Base-by-base conservation (phyloP, 37 sponge, comb jelly and placozoan species). In the Halisarca cf. caerulea region DNA sequence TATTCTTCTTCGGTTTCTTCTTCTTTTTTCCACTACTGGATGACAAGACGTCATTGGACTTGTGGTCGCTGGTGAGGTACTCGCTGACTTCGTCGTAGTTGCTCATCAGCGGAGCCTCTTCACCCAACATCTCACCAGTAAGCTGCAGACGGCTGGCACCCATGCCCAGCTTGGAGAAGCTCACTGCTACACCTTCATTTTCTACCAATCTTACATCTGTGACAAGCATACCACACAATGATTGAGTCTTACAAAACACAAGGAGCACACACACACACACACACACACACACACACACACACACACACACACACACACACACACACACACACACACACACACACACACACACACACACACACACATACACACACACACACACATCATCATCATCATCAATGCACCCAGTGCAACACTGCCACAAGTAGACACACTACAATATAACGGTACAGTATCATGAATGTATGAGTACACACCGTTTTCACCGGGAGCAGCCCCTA, bases 131-230 rank as follows among this genome's bases (percentile, higher is more conserved):
- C 4, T 69, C 70, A 36, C 62, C 78, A 4, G 61, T 23, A 1
- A 82, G 38, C 44, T 80, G 73, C 25, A 90, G 43, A 23, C 74
- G 75, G 24, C 84, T 82, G n/a, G 90, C 82, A 28, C 69, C 30
- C 78, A 90, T 33, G 20, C 85, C 85, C 15, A 90, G 75, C 70
- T 86, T 75, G 21, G 41, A 80, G 70, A 89, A 80, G 35, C 72
- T 89, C 4, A 86, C 53, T 51, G 35, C 32, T 21, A 74, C 2
- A 7, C 47, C 61, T 15, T 41, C 35, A 38, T 40, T 37, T 0
- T 74, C 77, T 21, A 25, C 45, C 6, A 47, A 6, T 14, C 51
- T 11, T 11, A 47, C 6, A 47, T 47, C 51, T 47, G 51, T 47
- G 51, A 11, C 9, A 47, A 47, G 11, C 11, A 14, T 6, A n/a